Base-by-base conservation (phyloP, 2,113 vertebrate species). In the Misgurnus mizolepis region DNA sequence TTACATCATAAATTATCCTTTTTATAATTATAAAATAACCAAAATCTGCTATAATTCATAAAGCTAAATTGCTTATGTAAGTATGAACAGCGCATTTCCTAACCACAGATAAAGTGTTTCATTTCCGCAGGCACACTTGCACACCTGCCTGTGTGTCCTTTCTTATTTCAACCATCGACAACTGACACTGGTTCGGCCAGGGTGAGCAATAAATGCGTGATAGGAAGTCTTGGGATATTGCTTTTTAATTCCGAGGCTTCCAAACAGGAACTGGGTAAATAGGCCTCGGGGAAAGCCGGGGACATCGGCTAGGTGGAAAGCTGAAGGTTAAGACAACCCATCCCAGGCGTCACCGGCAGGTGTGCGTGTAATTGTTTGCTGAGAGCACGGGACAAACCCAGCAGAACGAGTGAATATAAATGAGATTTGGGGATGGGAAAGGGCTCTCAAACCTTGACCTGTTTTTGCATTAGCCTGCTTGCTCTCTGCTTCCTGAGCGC, bases 271-370 rank as follows among this genome's bases (percentile, higher is more conserved):
- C 80, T 72, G 85, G 53, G 87, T 89, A 88, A 87, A 88, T 81
- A 85, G 86, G 86, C 72, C 79, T 83, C 81, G 55, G 84, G 77
- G 50, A 34, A 81, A 73, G 70, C 68, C n/a, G 61, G 55, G 18
- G 7, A 60, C 43, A 3, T 17, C 67, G 81, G 85, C 77, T 0
- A 41, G 76, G 77, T 70, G 56, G 9, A 17, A 86, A 88, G 81
- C 78, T 86, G 87, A 91, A 91, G 91, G 90, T 92, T 89, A 91
- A 90, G 84, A 85, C 83, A 85, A 84, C 84, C 82, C 82, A 85
- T 89, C 86, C 83, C 64, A 67, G 17, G 68, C 76, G 18, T 67
- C 62, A 74, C 80, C 64, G 22, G 77, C 85, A 77, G 79, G 47
- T 75, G 34, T 45, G 67, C 40, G 55, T 77, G 67, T 90, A 86